These are phyloP conservation scores for Marmota monax DNA, from an alignment of 2,113 vertebrate species.

Conservation along the genomic window DNA sequence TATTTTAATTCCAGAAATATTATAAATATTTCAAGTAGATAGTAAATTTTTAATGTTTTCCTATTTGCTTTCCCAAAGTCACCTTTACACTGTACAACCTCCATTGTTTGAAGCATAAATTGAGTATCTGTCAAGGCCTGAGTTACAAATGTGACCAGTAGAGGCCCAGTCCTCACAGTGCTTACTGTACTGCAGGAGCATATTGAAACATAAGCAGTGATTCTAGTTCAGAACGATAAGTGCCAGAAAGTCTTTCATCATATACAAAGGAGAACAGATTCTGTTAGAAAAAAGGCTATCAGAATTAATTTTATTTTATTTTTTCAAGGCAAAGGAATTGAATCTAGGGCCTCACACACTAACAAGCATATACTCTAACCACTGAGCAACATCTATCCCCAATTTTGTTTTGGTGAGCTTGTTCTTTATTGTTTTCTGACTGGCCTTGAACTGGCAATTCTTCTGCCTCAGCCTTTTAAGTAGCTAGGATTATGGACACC, in stretches of 20 bases:
- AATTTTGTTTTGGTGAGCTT: not conserved
- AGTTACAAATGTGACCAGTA: not conserved
- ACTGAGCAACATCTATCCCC: not conserved
- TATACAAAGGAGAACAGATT: conserved; percentile 14
- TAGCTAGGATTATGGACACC: not conserved
- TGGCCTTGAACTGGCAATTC: not conserved
- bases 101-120: conserved; percentile 32
- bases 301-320: not conserved
- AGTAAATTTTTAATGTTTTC: conserved; percentile 26
- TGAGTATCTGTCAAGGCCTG: not conserved
- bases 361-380: not conserved
- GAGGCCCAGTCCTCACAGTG: not conserved
- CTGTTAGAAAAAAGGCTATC: not conserved
- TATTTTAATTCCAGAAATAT: conserved; percentile 63
- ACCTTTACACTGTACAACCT: not conserved
- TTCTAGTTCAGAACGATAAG: not conserved
- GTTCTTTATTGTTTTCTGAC: not conserved
- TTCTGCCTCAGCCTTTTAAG: not conserved
- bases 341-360: not conserved
- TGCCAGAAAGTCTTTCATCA: not conserved
- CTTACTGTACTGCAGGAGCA: not conserved
- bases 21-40: conserved; percentile 35
- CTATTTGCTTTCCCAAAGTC: conserved; percentile 21
- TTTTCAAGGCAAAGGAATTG: not conserved
- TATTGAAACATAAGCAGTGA: fast-evolving